Base-by-base conservation (phyloP, 1,140 invertebrate genomes). In the Maconellicoccus hirsutus region DNA sequence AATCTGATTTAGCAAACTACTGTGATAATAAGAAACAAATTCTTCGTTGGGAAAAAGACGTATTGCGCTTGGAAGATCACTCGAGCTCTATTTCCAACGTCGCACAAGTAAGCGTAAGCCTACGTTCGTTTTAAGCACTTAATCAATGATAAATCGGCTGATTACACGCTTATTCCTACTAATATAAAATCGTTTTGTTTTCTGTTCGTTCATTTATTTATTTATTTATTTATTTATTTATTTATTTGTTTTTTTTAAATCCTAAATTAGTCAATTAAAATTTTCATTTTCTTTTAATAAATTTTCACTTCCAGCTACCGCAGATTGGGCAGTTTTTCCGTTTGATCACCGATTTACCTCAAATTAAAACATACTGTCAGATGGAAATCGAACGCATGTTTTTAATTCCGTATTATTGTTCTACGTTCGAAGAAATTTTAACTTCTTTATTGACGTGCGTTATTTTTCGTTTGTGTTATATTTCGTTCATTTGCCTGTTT, bases 41-140 rank as follows among this genome's bases (percentile, higher is more conserved):
- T 26, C 14, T 38, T n/a, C 12, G 42, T 19, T 72, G 71, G 71
- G 71, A 72, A 26, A 70, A 59, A 7, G 69, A 72, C 59, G 52
- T 72, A 16, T 33, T 52, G n/a, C 6, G 22, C 59, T 72, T 70
- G 23, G 69, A 70, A 61, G 69, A 72, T 19, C 7, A 70, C 19
- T 70, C 59, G 25, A 19, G 7, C 2, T 61, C 23, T 38, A 72
- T 70, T 14, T 70, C 26, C 25, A 59, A 96, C 27, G 96, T 98
- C 92, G 98, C 95, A 95, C 96, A 98, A 82, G 88, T 89, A 75
- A 77, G 80, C 77, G 72, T 12, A 71, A 25, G 23, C 3, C 12
- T 33, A 6, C 29, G 29, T 33, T 33, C 29, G 12, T 3, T 12
- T 33, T 33, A n/a, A n/a, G n/a, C n/a, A n/a, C n/a, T n/a, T n/a